Evolutionary conservation across 2,113 vertebrate species (phyloP).

Genomic region (Spheniscus mendiculus): DNA sequence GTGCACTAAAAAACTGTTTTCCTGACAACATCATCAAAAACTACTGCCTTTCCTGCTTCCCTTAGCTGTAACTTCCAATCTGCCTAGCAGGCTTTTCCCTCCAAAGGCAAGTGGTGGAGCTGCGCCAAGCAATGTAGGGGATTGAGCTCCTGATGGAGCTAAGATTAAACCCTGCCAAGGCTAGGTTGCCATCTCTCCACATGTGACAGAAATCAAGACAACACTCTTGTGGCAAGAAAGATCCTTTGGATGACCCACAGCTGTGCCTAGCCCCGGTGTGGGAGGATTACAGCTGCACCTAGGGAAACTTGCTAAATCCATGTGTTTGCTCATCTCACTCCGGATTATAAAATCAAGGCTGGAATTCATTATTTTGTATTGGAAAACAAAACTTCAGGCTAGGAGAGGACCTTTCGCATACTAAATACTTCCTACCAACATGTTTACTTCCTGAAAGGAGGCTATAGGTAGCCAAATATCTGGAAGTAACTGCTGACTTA

Average conservation of each 20-base stretch:
- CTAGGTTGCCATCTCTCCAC: neutral
- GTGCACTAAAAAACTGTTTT: neutral
- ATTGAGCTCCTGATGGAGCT: neutral
- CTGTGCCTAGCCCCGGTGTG: neutral
- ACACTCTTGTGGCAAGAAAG: neutral
- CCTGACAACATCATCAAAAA: neutral
- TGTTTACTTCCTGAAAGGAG: neutral
- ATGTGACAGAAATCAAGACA: neutral
- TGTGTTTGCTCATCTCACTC: neutral
- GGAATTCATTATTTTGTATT: neutral
- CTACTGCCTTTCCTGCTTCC: neutral
- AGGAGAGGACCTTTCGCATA: neutral
- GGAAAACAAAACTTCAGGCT: neutral
- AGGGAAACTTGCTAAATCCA: neutral
- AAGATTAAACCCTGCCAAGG: neutral
- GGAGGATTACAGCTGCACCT: neutral
- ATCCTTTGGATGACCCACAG: neutral
- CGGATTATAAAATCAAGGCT: neutral
- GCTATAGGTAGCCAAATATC: neutral
- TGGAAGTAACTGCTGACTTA: neutral
- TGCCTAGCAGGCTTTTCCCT: neutral
- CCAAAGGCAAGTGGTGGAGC: neutral
- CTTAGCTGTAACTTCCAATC: neutral
- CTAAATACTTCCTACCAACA: neutral
- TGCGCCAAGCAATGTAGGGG: rapidly evolving